Evolutionary conservation across 2,113 vertebrate genomes (phyloP), one percentile per base, ranked within the genome.

Genomic region (Panthera uncia): DNA sequence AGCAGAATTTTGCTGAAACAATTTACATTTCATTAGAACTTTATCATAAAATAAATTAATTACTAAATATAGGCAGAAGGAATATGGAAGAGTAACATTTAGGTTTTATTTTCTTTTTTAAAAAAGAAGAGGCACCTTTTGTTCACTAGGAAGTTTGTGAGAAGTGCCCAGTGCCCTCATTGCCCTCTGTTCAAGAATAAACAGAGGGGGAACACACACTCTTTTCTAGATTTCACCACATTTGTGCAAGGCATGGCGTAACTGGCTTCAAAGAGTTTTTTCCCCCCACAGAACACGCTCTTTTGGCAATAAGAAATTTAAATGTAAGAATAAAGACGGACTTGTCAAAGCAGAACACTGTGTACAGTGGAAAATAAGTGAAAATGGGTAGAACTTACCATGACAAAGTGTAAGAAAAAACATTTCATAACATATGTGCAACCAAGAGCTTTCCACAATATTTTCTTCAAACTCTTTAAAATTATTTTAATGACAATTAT

Each of bases 31-130:
- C 99, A 98, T 99, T 99, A 98, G 98, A 98, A 98, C 98, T 99
- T 99, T 98, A 99, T 99, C 99, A 99, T 99, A 99, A 99, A 99
- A 99, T 99, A 99, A 99, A 99, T 99, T 99, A 99, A 99, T 99
- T 99, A 99, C 99, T 99, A 99, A 99, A 99, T 99, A 98, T 99
- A 99, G 99, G 99, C 99, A 99, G 99, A 99, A 99, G 99, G 99
- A 99, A 99, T 99, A 99, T 99, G 99, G 99, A 99, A 98, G 98
- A 98, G 98, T 99, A 98, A 98, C 99, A 98, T 98, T 98, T 98
- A 95, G 96, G 98, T 98, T 99, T 98, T 98, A 97, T 99, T 99
- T 98, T 94, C 97, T 98, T 98, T 97, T 98, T 98, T 94, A 98
- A 98, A 98, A 98, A 99, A 98, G 98, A 98, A 98, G 98, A 99